Base-by-base conservation (phyloP, 2,797 vertebrate genomes). In the Hirundo rustica region DNA sequence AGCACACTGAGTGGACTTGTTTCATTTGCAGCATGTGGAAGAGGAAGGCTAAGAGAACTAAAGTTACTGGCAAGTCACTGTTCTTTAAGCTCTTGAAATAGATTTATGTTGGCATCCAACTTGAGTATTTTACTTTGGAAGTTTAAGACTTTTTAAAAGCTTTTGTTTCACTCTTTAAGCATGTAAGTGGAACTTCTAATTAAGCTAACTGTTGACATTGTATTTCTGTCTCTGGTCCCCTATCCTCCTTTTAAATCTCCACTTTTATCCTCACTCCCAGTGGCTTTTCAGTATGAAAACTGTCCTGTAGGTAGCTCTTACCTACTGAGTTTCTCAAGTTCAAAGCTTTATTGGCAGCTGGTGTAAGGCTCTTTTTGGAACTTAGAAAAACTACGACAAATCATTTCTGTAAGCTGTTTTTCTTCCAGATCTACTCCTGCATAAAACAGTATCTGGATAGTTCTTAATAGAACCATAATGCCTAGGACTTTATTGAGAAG, bases 41-140 rank as follows among this genome's bases (percentile, higher is more conserved):
- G 97, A 97, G 88, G 96, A 93, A 45, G 86, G 64, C 94, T 65
- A 88, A 81, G 95, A 97, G 84, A 96, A 87, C 79, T 68, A 96
- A 91, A 90, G 34, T 85, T 95, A 42, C 95, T 81, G 96, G 97
- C 97, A 97, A 97, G 97, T 97, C 29, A n/a, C n/a, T 93, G 95
- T 90, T 85, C 85, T 81, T 90, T 92, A 72, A 93, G 51, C 32
- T 97, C 53, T 93, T 95, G 36, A 79, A 79, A 42, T 87, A 86
- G 60, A 38, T 87, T 76, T 40, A 34, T 60, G 30, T 55, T 48
- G 48, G 27, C 29, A 64, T 18, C 8, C 76, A 62, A 6, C 11
- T 92, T 54, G 45, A 74, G 11, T 90, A 16, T 73, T 75, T 88
- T 68, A 32, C 34, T 89, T 76, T 10, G 38, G 51, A 93, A 81